A percentile compares a stretch with the other conserved stretches of the same genome.
These are phyloP conservation scores for Cryptotis parvus DNA, from an alignment of 2,113 vertebrate species.

Conservation along the genomic window DNA sequence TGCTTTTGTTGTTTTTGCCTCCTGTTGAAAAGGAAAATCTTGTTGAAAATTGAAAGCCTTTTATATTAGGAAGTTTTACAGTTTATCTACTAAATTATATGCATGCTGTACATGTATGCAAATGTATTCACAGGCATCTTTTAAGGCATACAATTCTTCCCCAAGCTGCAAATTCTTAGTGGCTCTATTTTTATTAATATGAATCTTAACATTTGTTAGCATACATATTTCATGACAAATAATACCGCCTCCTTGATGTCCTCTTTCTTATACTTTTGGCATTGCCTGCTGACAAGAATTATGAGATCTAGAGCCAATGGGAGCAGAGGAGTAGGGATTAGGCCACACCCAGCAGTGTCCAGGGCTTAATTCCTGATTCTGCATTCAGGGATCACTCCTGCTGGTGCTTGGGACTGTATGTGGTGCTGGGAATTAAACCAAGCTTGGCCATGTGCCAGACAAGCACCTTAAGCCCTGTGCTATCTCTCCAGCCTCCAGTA, in stretches of 20 bases:
- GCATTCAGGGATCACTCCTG: no score
- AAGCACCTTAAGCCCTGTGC: no score
- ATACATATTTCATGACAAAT: conserved; percentile 37
- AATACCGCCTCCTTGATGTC: conserved; percentile 71
- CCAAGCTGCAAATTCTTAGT: conserved; percentile 72
- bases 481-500: no score
- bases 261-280: conserved; percentile 68
- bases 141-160: conserved; percentile 74
- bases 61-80: neutral
- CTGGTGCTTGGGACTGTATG: no score
- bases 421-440: no score
- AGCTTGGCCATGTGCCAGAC: no score
- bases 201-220: conserved; percentile 61
- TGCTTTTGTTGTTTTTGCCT: no score
- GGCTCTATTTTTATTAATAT: conserved; percentile 78
- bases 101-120: neutral
- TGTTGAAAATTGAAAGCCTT: neutral
- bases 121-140: neutral
- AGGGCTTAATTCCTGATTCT: no score
- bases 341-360: no score
- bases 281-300: conserved; percentile 69
- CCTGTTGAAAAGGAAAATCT: no score
- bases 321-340: no score
- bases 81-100: conserved; percentile 25
- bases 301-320: conserved; percentile 26